phyloP scores from a whole-genome alignment of 2,113 vertebrate genomes.

The Pedetes capensis region DNA sequence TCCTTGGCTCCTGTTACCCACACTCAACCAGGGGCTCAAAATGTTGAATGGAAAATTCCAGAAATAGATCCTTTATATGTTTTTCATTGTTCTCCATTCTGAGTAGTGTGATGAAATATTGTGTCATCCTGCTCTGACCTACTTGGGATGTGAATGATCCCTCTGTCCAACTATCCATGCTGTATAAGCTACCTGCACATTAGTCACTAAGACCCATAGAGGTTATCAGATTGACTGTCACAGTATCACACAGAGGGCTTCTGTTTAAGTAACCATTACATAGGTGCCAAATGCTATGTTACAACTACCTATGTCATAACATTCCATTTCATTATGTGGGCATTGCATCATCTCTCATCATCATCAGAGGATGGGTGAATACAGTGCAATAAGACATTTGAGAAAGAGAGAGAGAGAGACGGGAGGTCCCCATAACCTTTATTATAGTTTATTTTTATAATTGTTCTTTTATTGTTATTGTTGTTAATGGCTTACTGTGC shows the following conservation, averaged over 20 bases:
- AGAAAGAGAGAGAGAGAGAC: not conserved
- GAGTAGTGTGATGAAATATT: not conserved
- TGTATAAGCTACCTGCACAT: not conserved
- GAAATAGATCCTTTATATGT: not conserved
- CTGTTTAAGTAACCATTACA: not conserved
- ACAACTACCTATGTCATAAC: not conserved
- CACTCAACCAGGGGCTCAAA: not conserved
- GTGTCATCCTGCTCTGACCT: not conserved
- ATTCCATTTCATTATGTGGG: not conserved
- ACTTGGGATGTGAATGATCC: not conserved
- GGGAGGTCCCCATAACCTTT: not conserved
- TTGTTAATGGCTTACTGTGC: not conserved
- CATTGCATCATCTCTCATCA: not conserved
- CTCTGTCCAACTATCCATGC: not conserved
- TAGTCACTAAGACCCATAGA: not conserved
- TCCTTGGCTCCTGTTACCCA: not conserved
- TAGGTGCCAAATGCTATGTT: not conserved
- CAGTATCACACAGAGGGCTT: not conserved
- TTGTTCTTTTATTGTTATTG: not conserved
- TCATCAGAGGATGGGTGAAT: not conserved
- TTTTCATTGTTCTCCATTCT: not conserved
- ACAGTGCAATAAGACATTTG: not conserved
- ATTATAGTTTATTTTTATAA: not conserved
- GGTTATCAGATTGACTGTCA: not conserved
- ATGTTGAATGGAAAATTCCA: not conserved